These are phyloP conservation scores for Apocheima hispidaria DNA, from an alignment of 2,888 invertebrate species.

Conservation along the genomic window DNA sequence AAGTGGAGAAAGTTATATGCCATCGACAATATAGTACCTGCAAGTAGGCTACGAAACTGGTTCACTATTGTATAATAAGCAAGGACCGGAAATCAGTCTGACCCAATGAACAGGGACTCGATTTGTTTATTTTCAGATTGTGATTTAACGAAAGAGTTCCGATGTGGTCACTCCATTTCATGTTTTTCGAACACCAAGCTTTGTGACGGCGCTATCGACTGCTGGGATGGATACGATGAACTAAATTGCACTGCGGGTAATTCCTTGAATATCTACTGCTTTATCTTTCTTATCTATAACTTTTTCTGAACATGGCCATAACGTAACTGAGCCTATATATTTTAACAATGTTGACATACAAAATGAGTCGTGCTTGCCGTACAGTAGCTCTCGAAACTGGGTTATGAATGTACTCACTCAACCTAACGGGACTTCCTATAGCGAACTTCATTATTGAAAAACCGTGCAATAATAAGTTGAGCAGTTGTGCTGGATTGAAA, in stretches of 20 bases:
- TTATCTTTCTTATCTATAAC: too few species aligned
- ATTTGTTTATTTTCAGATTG: constrained; percentile 84
- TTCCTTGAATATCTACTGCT: constrained; percentile 27
- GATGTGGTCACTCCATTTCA: constrained; percentile 90
- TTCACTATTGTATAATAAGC: constrained; percentile 32
- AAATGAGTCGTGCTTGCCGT: constrained; percentile 57
- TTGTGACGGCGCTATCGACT: constrained; percentile 91
- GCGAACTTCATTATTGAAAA: constrained; percentile 54
- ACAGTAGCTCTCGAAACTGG: constrained; percentile 63
- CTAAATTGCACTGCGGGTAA: constrained; percentile 89
- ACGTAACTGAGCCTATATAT: constrained; percentile 5
- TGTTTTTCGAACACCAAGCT: constrained; percentile 89
- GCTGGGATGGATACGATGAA: constrained; percentile 93
- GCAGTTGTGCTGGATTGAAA: constrained; percentile 15
- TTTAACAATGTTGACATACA: constrained; percentile 48
- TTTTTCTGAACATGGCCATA: background rate
- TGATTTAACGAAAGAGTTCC: constrained; percentile 88
- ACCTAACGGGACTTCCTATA: constrained; percentile 69
- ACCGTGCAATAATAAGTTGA: constrained; percentile 42
- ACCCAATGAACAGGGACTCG: background rate
- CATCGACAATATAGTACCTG: constrained; percentile 22
- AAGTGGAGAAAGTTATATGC: constrained; percentile 28
- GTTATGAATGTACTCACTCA: constrained; percentile 69
- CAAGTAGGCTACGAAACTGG: constrained; percentile 24
- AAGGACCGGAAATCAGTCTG: constrained; percentile 15